Percentiles rank a stretch among this genome's conserved stretches.
Evolutionary conservation across 2,113 vertebrate species (phyloP).

Genomic region (Triplophysa rosa): DNA sequence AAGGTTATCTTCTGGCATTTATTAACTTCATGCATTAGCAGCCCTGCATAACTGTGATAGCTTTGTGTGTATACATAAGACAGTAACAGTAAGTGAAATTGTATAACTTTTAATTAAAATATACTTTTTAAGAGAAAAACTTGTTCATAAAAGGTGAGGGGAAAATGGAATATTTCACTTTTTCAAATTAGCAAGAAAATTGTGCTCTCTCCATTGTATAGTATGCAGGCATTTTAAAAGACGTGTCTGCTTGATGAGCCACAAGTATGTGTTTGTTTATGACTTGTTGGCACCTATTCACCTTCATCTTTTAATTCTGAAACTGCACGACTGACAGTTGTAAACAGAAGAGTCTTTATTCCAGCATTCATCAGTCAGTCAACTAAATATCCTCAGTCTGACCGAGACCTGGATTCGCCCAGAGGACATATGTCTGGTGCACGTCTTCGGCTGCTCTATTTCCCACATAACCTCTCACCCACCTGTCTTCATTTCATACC

Average conservation of each 20-base stretch:
- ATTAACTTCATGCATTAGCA: too few relatives aligned
- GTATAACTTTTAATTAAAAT: too few relatives aligned
- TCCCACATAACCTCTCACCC: not conserved
- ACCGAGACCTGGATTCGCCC: not conserved
- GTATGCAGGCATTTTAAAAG: not conserved
- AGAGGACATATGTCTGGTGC: not conserved
- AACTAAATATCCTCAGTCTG: not conserved
- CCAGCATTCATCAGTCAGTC: not conserved
- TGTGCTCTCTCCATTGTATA: not conserved
- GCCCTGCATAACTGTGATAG: too few relatives aligned
- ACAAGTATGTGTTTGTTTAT: not conserved
- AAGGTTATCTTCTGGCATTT: too few relatives aligned
- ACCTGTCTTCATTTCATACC: not conserved
- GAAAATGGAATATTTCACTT: too few relatives aligned
- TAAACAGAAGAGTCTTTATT: not conserved
- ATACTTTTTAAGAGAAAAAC: too few relatives aligned
- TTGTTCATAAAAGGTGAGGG: too few relatives aligned
- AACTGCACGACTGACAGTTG: not conserved
- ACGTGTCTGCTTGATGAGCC: not conserved
- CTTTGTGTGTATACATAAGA: too few relatives aligned
- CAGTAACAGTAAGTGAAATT: too few relatives aligned
- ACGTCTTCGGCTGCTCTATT: not conserved
- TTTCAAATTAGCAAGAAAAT: too few relatives aligned
- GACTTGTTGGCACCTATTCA: not conserved
- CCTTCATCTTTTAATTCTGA: not conserved